Percentiles rank a stretch among this genome's conserved stretches.
Conservation (phyloP, 2,888 invertebrate genomes). For the Macropis europaea region DNA sequence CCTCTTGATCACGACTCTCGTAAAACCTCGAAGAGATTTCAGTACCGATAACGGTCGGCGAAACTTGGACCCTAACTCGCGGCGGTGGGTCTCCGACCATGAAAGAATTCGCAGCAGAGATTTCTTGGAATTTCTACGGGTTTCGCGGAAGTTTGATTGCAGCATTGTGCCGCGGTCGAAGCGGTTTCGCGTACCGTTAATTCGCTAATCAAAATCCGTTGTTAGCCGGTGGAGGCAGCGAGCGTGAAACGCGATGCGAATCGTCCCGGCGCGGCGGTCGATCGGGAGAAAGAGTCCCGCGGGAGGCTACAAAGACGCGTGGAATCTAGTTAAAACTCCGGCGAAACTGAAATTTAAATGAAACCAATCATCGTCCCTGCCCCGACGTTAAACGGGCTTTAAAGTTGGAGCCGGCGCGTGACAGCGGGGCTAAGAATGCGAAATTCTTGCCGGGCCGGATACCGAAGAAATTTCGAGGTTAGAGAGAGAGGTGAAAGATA, state of each 20-base stretch:
- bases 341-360: conserved; percentile 38
- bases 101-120: conserved; percentile 15
- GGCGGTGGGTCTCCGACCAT: not conserved
- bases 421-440: conserved; percentile 44
- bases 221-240: not conserved
- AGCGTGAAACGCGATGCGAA: not conserved
- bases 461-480: conserved; percentile 50
- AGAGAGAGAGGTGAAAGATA: conserved; percentile 19
- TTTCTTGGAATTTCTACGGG: not conserved
- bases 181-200: not conserved
- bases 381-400: conserved; percentile 25
- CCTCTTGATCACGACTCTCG: conserved; percentile 10
- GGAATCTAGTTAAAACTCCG: conserved; percentile 11
- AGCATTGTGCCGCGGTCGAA: not conserved
- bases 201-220: not conserved
- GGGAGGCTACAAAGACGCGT: not conserved
- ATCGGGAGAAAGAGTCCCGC: too few species aligned
- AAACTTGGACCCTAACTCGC: conserved; percentile 22
- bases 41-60: not conserved
- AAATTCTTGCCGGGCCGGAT: conserved; percentile 51
- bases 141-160: not conserved
- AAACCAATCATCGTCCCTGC: conserved; percentile 41
- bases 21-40: conserved; percentile 24
- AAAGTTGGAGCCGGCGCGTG: conserved; percentile 25
- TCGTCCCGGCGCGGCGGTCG: not conserved